phyloP scores from a whole-genome alignment of 2,797 vertebrate species.

The Urosaurus nigricauda region DNA sequence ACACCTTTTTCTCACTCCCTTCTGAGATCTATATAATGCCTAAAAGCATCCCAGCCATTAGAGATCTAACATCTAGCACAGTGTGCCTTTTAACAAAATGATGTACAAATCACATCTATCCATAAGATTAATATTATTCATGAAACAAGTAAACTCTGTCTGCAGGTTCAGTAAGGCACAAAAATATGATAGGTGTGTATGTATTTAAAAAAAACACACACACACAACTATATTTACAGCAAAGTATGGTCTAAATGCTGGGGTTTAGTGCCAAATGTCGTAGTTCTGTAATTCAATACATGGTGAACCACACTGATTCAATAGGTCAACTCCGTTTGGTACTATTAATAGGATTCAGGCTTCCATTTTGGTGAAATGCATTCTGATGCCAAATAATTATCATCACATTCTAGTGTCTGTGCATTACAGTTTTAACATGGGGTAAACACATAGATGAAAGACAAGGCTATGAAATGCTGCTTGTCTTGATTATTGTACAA shows the following conservation, averaged over 20 bases:
- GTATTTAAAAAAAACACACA: too few relatives aligned
- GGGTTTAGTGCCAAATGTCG: too few relatives aligned
- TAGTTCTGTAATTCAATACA: too few relatives aligned
- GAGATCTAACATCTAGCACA: neutral
- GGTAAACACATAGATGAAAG: too few relatives aligned
- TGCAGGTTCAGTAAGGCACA: neutral
- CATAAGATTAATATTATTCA: constrained; percentile 22
- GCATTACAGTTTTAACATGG: neutral
- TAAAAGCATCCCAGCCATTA: neutral
- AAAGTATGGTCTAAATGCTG: neutral
- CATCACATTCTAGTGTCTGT: neutral
- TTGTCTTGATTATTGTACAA: neutral
- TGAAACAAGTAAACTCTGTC: neutral
- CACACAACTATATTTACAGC: neutral
- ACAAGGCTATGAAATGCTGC: neutral
- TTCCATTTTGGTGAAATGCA: neutral
- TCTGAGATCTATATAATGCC: neutral
- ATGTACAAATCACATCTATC: neutral
- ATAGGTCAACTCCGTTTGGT: too few relatives aligned
- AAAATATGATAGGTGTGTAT: too few relatives aligned
- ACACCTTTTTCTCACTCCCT: constrained; percentile 23
- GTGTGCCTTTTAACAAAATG: neutral
- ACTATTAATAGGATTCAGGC: too few relatives aligned
- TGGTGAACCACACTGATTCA: too few relatives aligned
- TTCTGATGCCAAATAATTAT: neutral